Percentiles rank a stretch among this genome's conserved stretches.
Evolutionary conservation across 1,140 invertebrate genomes (phyloP).

Genomic region (Popillia japonica): DNA sequence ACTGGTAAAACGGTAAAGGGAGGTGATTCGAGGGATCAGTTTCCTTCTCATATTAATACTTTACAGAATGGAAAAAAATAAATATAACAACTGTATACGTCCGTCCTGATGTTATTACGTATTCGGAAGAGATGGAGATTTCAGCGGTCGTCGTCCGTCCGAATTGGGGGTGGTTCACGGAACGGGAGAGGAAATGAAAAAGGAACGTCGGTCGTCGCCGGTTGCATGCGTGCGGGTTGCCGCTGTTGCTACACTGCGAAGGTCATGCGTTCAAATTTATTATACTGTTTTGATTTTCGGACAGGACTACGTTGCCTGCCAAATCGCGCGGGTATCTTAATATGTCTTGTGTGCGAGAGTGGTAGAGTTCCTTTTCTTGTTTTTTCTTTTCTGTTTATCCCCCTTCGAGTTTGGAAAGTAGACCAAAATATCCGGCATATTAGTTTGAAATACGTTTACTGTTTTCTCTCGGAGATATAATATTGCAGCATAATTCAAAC

Average conservation of each 20-base stretch:
- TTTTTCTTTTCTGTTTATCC: slow-evolving; percentile 19
- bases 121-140: slow-evolving; percentile 14
- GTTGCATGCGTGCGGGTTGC: not conserved
- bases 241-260: no score
- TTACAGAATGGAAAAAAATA: slow-evolving; percentile 33
- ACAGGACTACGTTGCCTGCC: slow-evolving; percentile 3
- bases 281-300: slow-evolving; percentile 26
- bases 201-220: not conserved
- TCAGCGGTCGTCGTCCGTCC: not conserved
- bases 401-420: slow-evolving; percentile 21
- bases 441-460: slow-evolving; percentile 13
- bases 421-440: not conserved
- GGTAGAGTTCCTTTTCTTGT: not conserved
- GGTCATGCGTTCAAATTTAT: slow-evolving; percentile 11
- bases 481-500: slow-evolving; percentile 16
- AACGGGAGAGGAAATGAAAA: slow-evolving; percentile 7
- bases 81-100: slow-evolving; percentile 29
- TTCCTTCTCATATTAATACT: slow-evolving; percentile 31
- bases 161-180: not conserved
- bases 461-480: slow-evolving; percentile 8
- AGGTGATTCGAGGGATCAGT: slow-evolving; percentile 12
- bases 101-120: slow-evolving; percentile 18
- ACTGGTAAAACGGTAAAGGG: not conserved
- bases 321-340: slow-evolving; percentile 6
- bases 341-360: slow-evolving; percentile 3